Percentiles rank a stretch among this genome's conserved stretches.
Conservation (phyloP, 1,140 invertebrate genomes). For the Trachymyrmex septentrionalis region DNA sequence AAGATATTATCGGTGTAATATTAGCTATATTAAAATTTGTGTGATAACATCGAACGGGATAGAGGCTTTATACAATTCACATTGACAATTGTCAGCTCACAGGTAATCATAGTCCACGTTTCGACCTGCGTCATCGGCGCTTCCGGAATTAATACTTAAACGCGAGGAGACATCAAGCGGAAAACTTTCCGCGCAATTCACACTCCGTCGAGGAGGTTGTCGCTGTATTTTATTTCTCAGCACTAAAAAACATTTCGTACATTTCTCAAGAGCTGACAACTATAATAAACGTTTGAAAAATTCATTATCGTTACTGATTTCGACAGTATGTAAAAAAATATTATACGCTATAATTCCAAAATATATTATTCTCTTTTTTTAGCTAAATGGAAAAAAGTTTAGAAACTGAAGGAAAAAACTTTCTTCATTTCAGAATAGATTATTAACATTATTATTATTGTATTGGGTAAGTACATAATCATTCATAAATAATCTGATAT, state of each 20-base stretch:
- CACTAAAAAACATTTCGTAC: conserved; percentile 9
- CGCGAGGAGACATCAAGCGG: conserved; percentile 29
- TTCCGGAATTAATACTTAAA: conserved; percentile 60
- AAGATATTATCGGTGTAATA: conserved; percentile 9
- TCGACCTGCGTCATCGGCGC: conserved; percentile 38
- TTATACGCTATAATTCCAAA: neutral
- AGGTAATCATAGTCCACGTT: conserved; percentile 44
- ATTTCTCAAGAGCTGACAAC: neutral
- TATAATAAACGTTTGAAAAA: neutral
- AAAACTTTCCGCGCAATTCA: conserved; percentile 45
- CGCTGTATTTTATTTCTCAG: conserved; percentile 37
- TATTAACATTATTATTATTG: neutral
- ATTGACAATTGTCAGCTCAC: conserved; percentile 31
- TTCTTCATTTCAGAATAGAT: neutral
- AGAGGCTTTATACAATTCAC: neutral
- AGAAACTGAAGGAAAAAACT: neutral
- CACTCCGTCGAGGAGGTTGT: conserved; percentile 12
- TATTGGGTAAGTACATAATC: neutral
- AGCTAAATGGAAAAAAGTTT: neutral
- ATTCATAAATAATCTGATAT: neutral
- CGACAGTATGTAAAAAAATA: neutral
- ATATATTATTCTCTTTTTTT: neutral
- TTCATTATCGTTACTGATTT: neutral
- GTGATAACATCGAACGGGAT: neutral
- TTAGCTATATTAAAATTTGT: conserved; percentile 28